Evolutionary conservation across 2,113 vertebrate species (phyloP).

Genomic region (Porphyrio hochstetteri): DNA sequence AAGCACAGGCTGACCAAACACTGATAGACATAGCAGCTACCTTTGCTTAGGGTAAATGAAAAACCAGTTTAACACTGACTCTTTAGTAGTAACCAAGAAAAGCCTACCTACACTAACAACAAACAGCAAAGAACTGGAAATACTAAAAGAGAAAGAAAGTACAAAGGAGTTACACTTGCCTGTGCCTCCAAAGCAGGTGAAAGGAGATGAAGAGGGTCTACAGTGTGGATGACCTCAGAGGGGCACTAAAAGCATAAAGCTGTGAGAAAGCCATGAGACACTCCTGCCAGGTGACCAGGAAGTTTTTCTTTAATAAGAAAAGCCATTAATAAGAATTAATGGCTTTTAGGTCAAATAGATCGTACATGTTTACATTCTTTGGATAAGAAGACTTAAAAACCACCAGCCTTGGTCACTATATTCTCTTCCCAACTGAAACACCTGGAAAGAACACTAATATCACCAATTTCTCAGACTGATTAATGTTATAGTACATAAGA

Average conservation of each 20-base stretch:
- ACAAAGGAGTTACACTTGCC: background rate
- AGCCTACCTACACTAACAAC: background rate
- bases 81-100: too few species aligned
- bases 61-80: too few species aligned
- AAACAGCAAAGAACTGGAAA: background rate
- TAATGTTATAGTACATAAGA: background rate
- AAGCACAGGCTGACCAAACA: background rate
- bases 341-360: background rate
- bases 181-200: background rate
- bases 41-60: background rate
- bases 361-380: background rate
- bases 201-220: background rate
- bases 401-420: background rate
- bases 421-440: background rate
- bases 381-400: background rate
- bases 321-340: background rate
- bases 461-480: background rate
- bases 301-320: background rate
- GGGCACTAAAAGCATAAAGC: background rate
- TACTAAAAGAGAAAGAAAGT: background rate
- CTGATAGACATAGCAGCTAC: too few species aligned
- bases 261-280: background rate
- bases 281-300: background rate
- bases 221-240: accelerated
- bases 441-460: background rate